These are phyloP conservation scores for Cyanoderma ruficeps DNA, from an alignment of 2,113 vertebrate genomes.

Conservation along the genomic window DNA sequence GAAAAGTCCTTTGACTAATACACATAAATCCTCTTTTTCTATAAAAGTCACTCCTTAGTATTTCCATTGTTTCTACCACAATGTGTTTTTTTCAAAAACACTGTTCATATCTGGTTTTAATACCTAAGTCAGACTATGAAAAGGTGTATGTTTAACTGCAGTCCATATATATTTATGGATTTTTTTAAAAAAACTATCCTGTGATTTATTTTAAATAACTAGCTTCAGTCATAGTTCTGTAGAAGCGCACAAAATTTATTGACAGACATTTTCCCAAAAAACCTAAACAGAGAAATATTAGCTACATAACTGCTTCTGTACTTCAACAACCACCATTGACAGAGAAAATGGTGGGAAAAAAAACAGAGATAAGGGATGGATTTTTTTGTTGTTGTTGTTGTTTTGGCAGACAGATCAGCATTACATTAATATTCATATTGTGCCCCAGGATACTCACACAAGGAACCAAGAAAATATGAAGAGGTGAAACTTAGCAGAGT, in stretches of 20 bases:
- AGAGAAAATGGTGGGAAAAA: background rate
- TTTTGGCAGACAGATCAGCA: background rate
- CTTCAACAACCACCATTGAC: background rate
- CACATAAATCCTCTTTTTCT: background rate
- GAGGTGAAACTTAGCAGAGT: background rate
- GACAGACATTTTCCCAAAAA: background rate
- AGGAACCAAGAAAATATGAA: background rate
- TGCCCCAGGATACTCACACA: background rate
- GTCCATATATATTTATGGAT: background rate
- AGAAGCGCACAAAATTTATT: background rate
- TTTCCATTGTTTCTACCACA: background rate
- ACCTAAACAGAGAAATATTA: background rate
- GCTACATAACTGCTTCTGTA: background rate
- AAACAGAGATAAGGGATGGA: background rate
- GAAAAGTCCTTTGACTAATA: background rate
- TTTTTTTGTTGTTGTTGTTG: background rate
- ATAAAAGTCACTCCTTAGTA: background rate
- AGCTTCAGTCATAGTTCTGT: background rate
- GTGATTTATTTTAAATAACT: background rate
- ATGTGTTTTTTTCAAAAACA: background rate
- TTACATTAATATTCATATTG: constrained; percentile 14
- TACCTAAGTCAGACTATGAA: background rate
- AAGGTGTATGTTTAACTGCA: background rate
- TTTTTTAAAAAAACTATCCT: background rate
- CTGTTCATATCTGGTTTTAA: background rate